Conservation (phyloP, 2,797 vertebrate genomes). For the Eupleurogrammus muticus region DNA sequence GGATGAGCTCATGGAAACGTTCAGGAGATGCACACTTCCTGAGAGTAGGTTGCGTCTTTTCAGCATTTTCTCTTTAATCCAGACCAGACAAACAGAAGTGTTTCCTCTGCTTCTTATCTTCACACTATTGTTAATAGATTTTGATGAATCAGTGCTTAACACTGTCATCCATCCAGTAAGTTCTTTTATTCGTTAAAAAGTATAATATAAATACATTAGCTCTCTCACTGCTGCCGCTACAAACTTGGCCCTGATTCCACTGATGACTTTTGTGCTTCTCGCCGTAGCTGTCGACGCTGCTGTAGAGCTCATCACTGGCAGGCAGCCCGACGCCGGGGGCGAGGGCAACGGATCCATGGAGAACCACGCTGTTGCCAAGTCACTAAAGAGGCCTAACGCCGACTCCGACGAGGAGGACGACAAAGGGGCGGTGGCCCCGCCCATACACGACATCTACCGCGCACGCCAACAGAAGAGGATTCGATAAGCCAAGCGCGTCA, state of each 20-base stretch:
- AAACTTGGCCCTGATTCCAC: neutral
- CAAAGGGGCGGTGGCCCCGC: constrained; percentile 95
- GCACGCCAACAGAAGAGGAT: constrained; percentile 98
- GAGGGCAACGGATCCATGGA: constrained; percentile 96
- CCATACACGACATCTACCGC: constrained; percentile 97
- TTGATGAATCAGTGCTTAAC: neutral
- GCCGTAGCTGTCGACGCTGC: constrained; percentile 92
- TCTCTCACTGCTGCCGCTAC: neutral
- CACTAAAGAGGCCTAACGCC: constrained; percentile 95
- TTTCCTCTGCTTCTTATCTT: neutral
- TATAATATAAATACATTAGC: neutral
- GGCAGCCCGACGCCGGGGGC: constrained; percentile 88
- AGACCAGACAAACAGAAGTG: neutral
- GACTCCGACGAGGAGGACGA: constrained; percentile 98
- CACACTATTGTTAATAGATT: no score
- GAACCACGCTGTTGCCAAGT: constrained; percentile 90
- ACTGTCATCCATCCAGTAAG: neutral
- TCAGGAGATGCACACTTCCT: constrained; percentile 96
- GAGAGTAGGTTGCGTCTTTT: constrained; percentile 89
- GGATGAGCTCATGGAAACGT: constrained; percentile 96
- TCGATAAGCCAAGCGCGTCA: constrained; percentile 83
- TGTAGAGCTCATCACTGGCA: constrained; percentile 93
- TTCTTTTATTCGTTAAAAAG: no score
- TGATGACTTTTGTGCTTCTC: constrained; percentile 15
- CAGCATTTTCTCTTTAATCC: neutral